Evolutionary conservation across 2,797 vertebrate species (phyloP).

Genomic region (Fundulus diaphanus): DNA sequence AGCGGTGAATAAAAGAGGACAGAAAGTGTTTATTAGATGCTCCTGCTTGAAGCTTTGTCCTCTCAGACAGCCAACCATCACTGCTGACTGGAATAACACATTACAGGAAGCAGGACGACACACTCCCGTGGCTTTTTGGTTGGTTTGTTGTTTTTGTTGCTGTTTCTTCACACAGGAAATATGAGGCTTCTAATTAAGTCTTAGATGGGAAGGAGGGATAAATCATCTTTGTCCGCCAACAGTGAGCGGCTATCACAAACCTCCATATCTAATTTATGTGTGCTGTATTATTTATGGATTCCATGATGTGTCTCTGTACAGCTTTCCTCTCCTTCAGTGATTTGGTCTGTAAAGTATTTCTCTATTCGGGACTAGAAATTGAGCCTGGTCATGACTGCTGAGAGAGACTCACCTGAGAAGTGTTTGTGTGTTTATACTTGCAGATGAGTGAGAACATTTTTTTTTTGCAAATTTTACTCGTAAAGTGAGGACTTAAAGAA

Average conservation of each 20-base stretch:
- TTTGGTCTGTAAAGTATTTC: conserved; percentile 26
- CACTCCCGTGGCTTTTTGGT: conserved; percentile 54
- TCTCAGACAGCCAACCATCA: conserved; percentile 44
- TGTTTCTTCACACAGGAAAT: conserved; percentile 66
- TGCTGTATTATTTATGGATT: conserved; percentile 77
- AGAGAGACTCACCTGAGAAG: neutral
- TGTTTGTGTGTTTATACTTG: neutral
- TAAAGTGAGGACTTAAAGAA: no score
- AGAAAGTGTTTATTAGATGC: conserved; percentile 51
- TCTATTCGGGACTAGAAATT: conserved; percentile 24
- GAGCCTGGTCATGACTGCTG: neutral
- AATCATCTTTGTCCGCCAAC: conserved; percentile 57
- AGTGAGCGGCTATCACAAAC: conserved; percentile 66
- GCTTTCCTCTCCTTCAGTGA: neutral
- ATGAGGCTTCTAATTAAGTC: conserved; percentile 73
- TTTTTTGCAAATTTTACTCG: no score
- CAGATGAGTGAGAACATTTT: no score
- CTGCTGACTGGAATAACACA: conserved; percentile 50
- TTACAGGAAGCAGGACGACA: conserved; percentile 58
- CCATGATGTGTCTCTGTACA: conserved; percentile 55
- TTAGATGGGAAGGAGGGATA: conserved; percentile 51
- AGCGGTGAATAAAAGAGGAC: conserved; percentile 29
- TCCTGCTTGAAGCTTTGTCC: conserved; percentile 39
- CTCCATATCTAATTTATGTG: conserved; percentile 78
- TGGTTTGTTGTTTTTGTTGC: conserved; percentile 37